phyloP scores from a whole-genome alignment of 1,140 invertebrate genomes.

The Papilio dardanus region DNA sequence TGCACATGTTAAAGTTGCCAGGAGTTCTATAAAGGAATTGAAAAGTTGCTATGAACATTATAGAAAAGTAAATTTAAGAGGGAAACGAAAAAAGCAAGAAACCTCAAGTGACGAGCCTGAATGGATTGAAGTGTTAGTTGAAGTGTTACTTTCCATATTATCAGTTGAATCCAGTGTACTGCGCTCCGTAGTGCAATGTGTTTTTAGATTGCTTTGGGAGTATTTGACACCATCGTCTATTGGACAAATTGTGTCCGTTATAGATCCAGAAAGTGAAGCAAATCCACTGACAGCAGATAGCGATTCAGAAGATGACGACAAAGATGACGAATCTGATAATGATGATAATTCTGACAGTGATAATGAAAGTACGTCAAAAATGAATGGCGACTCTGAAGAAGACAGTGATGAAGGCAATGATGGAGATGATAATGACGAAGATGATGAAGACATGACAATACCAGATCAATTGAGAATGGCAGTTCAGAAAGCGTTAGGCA shows the following conservation, averaged over 20 bases:
- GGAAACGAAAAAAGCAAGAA: slow-evolving; percentile 63
- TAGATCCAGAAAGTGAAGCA: slow-evolving; percentile 86
- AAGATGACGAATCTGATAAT: slow-evolving; percentile 49
- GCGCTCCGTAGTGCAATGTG: slow-evolving; percentile 86
- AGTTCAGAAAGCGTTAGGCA: slow-evolving; percentile 85
- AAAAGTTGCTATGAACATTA: slow-evolving; percentile 87
- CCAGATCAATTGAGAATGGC: slow-evolving; percentile 86
- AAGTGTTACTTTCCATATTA: slow-evolving; percentile 88
- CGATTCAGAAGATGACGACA: slow-evolving; percentile 58
- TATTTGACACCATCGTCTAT: slow-evolving; percentile 86
- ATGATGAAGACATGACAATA: slow-evolving; percentile 83
- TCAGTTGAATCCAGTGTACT: slow-evolving; percentile 87
- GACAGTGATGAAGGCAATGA: slow-evolving; percentile 57
- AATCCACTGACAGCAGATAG: slow-evolving; percentile 82
- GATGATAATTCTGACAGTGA: slow-evolving; percentile 41
- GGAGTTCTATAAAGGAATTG: slow-evolving; percentile 86
- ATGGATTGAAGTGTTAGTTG: slow-evolving; percentile 91
- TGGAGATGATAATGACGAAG: slow-evolving; percentile 56
- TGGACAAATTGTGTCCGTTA: slow-evolving; percentile 88
- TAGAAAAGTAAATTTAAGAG: slow-evolving; percentile 64
- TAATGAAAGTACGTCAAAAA: slow-evolving; percentile 67
- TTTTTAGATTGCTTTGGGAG: slow-evolving; percentile 88
- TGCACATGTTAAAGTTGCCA: slow-evolving; percentile 83
- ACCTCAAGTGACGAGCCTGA: slow-evolving; percentile 83
- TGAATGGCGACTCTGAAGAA: slow-evolving; percentile 49